Conservation (phyloP, 2,797 vertebrate genomes). For the Champsocephalus esox region DNA sequence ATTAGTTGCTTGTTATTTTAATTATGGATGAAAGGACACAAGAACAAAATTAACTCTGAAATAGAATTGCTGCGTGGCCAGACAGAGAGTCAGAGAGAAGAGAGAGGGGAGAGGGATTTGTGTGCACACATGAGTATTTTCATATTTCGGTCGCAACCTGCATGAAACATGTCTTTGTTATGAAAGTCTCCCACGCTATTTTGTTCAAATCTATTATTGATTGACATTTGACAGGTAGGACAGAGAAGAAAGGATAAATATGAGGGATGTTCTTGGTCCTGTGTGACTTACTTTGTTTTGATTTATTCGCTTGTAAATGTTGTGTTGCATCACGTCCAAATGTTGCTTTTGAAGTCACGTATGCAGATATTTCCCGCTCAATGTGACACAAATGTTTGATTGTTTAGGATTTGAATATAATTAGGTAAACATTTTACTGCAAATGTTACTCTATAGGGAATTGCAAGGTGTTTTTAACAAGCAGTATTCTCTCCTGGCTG, state of each 20-base stretch:
- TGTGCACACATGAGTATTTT: neutral
- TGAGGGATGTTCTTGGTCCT: neutral
- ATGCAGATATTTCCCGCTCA: neutral
- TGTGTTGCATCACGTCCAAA: neutral
- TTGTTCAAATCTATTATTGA: conserved; percentile 37
- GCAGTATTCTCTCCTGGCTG: conserved; percentile 1
- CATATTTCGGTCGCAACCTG: conserved; percentile 25
- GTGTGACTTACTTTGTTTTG: neutral
- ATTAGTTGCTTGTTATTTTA: conserved; percentile 80
- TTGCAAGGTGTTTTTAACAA: neutral
- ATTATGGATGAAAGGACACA: conserved; percentile 78
- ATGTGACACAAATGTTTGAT: no score
- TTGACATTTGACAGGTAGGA: neutral
- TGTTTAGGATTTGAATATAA: neutral
- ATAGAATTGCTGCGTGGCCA: conserved; percentile 49
- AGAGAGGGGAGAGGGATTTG: conserved; percentile 1
- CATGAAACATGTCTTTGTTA: neutral
- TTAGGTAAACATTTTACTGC: neutral
- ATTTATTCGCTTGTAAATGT: neutral
- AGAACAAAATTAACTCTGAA: conserved; percentile 63
- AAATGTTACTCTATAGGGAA: neutral
- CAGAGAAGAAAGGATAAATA: neutral
- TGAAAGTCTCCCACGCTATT: neutral
- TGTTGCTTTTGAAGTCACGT: neutral
- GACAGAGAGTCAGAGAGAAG: conserved; percentile 1